Base-by-base conservation (phyloP, 2,797 vertebrate genomes). In the Centroberyx gerrardi region DNA sequence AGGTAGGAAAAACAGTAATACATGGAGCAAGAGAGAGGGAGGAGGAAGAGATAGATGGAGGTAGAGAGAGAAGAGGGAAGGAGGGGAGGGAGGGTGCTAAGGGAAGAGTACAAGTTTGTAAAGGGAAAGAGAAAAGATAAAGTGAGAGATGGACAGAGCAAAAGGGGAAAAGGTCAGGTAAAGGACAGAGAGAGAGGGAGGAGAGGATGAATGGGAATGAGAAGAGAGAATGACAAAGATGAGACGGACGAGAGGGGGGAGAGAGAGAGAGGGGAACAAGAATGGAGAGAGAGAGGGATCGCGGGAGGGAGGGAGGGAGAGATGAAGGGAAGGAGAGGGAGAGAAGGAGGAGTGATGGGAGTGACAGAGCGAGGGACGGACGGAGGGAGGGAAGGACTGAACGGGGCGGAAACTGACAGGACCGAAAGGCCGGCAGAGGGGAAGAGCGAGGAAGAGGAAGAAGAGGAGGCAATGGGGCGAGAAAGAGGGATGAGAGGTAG, bases 101-200 rank as follows among this genome's bases (percentile, higher is more conserved):
- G 59, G 55, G 68, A 51, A 3, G 8, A 18, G 49, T 18, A 1
- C 5, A 8, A 51, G 78, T 78, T 89, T 62, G 74, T 66, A 12
- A 71, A 62, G 9, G 62, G 73, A 80, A 60, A 68, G 10, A 63
- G 62, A 59, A 70, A 64, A 78, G 65, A 80, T 74, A 64, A 74
- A 62, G 48, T 6, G 5, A 3, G 22, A 67, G n/a, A 27, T 52
- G 51, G 60, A 44, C n/a, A 8, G 49, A 49, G 66, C 40, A 65
- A 62, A 65, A 67, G 65, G 84, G 81, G 76, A 72, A 81, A 76
- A 83, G 83, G 80, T 74, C 74, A 87, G 69, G 72, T 62, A 68
- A 71, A 85, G 83, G 78, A 85, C 81, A 14, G 59, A 66, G 62
- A 15, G 62, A 13, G 17, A 12, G n/a, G 68, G 62, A 60, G 2